Percentiles rank a stretch among this genome's conserved stretches.
Conservation (phyloP, 1,140 invertebrate genomes). For the Penaeus indicus region DNA sequence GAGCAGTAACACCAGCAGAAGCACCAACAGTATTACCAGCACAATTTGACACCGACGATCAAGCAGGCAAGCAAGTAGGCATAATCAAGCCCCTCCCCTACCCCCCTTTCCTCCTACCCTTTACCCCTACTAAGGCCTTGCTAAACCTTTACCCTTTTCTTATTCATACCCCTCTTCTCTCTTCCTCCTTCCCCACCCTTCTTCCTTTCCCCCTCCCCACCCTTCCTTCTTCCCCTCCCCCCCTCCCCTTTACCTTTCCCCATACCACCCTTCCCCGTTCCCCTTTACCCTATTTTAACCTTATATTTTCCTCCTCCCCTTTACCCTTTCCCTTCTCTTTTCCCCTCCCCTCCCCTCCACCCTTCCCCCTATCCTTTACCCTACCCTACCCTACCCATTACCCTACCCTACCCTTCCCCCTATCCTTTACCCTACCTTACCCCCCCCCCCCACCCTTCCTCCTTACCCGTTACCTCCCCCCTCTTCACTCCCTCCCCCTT, state of each 20-base stretch:
- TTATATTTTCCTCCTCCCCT: background rate
- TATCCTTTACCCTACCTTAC: background rate
- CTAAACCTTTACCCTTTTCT: background rate
- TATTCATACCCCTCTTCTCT: background rate
- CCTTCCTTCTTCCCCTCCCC: background rate
- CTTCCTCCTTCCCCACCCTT: background rate
- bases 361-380: background rate
- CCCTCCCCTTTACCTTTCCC: background rate
- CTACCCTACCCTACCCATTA: background rate
- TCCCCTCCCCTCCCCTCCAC: background rate
- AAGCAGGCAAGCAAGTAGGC: no score
- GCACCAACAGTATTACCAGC: no score
- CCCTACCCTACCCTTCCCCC: background rate
- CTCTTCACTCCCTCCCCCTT: no score
- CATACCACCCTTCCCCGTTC: background rate
- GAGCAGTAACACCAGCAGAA: no score
- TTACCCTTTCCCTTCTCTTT: no score
- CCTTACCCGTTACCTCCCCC: background rate
- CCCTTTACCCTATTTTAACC: background rate
- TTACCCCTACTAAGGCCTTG: no score
- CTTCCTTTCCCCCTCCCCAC: background rate
- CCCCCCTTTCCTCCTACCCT: no score
- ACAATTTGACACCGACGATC: no score
- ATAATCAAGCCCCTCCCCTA: no score
- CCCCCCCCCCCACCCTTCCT: background rate